Base-by-base conservation (phyloP, 2,797 vertebrate species). In the Menidia menidia region DNA sequence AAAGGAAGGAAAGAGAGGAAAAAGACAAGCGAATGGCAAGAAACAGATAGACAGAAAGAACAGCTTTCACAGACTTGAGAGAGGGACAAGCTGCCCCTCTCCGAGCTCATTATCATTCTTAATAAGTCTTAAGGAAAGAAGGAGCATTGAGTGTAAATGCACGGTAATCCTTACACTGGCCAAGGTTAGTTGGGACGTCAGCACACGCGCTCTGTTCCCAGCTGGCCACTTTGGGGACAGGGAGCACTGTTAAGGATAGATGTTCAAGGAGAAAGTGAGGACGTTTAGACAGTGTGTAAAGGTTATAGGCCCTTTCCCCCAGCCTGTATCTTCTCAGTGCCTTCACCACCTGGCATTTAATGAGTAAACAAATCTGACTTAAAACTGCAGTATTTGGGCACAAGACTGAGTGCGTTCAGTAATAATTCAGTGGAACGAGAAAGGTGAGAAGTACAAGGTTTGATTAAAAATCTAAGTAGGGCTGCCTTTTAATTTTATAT, bases 71-170 rank as follows among this genome's bases (percentile, higher is more conserved):
- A 90, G 88, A 89, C 78, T 77, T 84, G 81, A 90, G 88, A 94
- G 92, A 93, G 94, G 94, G 93, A 95, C 94, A 94, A 92, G 93
- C 95, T 94, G 95, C 94, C 95, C 95, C 96, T 97, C 92, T 96
- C 94, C 88, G 94, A 99, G 96, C 97, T 98, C 96, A 98, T 99
- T 98, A 98, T 98, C 97, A 99, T 98, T 98, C 98, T 96, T 98
- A 99, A 99, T 99, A 98, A 98, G 97, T 97, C 97, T 98, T 98
- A 98, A 97, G 96, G 97, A 98, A 98, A 97, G 97, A 96, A 94
- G 94, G 95, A 96, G 96, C 96, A 94, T 95, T 95, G 95, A 96
- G 96, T 96, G 95, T 97, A 98, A 98, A 98, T 96, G 96, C 96
- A 96, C 93, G 94, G 96, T 98, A 99, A 99, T 98, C 97, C 97